These are phyloP conservation scores for Mnemiopsis leidyi DNA, from an alignment of 37 sponge, comb jelly and placozoan genomes.

Conservation along the genomic window DNA sequence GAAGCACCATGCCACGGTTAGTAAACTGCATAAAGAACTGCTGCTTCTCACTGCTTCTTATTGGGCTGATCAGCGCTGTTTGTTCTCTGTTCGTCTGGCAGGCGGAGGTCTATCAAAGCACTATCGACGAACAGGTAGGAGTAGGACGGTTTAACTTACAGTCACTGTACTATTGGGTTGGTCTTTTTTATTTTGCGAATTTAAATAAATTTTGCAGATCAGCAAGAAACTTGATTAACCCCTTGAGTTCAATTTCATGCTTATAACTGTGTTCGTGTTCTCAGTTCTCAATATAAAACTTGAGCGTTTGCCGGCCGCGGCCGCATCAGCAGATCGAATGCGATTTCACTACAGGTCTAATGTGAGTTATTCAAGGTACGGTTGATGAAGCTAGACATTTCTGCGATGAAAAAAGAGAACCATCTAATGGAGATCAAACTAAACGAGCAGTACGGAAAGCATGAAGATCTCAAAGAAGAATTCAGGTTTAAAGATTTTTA, in stretches of 20 bases:
- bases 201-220: too few relatives aligned
- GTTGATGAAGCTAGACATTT: constrained; percentile 52
- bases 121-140: constrained; percentile 48
- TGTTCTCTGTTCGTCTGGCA: constrained; percentile 53
- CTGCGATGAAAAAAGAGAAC: constrained; percentile 60
- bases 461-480: constrained; percentile 42
- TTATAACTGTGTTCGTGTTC: too few relatives aligned
- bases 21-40: constrained; percentile 46
- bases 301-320: too few relatives aligned
- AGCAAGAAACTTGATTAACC: too few relatives aligned
- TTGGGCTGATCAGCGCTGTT: background rate
- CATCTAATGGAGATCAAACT: constrained; percentile 57
- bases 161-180: too few relatives aligned
- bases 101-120: constrained; percentile 59
- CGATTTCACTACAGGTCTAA: too few relatives aligned
- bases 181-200: too few relatives aligned
- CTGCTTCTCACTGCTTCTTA: background rate
- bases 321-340: too few relatives aligned
- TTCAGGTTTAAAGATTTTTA: constrained; percentile 1
- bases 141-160: too few relatives aligned
- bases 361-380: constrained; percentile 46
- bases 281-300: too few relatives aligned
- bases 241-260: too few relatives aligned
- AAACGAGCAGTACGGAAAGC: constrained; percentile 60
- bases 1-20: constrained; percentile 34